phyloP scores from a whole-genome alignment of 1,140 invertebrate genomes.

The Fopius arisanus region DNA sequence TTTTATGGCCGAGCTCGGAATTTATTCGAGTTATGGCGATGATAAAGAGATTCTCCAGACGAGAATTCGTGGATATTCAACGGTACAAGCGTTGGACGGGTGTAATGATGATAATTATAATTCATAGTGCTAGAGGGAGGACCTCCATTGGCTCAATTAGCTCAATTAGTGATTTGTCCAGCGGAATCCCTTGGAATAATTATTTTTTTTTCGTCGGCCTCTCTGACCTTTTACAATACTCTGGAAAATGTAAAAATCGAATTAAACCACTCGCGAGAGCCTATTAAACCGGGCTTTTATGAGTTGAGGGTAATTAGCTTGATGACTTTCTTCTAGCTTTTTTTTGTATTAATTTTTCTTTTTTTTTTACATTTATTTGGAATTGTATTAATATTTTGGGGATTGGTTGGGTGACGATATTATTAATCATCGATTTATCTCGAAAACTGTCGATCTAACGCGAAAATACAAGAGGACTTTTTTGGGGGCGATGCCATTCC shows the following conservation, averaged over 20 bases:
- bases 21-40: no score
- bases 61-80: neutral
- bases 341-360: no score
- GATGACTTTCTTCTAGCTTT: no score
- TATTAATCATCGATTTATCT: no score
- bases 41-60: no score
- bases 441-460: no score
- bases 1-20: no score
- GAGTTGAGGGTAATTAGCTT: slow-evolving; percentile 29
- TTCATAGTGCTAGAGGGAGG: neutral
- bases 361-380: no score
- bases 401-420: no score
- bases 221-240: neutral
- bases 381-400: no score
- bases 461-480: no score
- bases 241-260: slow-evolving; percentile 31
- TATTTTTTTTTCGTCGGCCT: neutral
- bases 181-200: neutral
- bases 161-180: neutral
- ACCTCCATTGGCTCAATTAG: neutral
- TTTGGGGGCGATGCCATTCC: no score
- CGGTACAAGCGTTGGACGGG: neutral
- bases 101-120: neutral
- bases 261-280: slow-evolving; percentile 29
- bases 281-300: slow-evolving; percentile 31